phyloP scores from a whole-genome alignment of 2,113 vertebrate genomes.

The Bubalus kerabau region DNA sequence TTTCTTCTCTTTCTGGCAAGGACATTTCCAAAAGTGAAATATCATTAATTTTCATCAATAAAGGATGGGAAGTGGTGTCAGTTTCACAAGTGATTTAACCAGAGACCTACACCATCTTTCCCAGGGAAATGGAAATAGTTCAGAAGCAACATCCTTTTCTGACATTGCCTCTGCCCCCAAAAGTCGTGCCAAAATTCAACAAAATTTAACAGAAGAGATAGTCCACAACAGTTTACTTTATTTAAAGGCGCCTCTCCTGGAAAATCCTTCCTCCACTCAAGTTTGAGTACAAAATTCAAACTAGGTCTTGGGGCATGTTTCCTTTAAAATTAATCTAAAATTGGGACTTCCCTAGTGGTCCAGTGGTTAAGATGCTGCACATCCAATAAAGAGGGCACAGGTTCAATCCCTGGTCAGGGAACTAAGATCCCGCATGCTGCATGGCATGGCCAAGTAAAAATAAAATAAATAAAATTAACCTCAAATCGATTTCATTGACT shows the following conservation, averaged over 20 bases:
- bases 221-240: not conserved
- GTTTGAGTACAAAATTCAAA: slow-evolving; percentile 14
- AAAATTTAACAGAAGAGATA: not conserved
- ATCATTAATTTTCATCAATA: not conserved
- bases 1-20: not conserved
- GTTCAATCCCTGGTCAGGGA: not conserved
- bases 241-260: not conserved
- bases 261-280: not conserved
- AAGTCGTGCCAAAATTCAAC: not conserved
- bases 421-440: not conserved
- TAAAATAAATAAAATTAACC: not conserved
- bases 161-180: not conserved
- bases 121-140: slow-evolving; percentile 29
- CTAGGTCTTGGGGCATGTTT: not conserved
- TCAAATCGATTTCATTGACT: not conserved
- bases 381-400: not conserved
- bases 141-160: not conserved
- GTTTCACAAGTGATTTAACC: slow-evolving; percentile 34
- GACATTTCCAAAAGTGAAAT: not conserved
- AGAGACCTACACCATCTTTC: not conserved
- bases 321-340: slow-evolving; percentile 33
- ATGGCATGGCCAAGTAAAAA: not conserved
- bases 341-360: not conserved
- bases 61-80: not conserved
- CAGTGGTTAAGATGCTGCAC: not conserved